phyloP scores from a whole-genome alignment of 64 coral and sea anemone genomes.

The Pachyseris speciosa region DNA sequence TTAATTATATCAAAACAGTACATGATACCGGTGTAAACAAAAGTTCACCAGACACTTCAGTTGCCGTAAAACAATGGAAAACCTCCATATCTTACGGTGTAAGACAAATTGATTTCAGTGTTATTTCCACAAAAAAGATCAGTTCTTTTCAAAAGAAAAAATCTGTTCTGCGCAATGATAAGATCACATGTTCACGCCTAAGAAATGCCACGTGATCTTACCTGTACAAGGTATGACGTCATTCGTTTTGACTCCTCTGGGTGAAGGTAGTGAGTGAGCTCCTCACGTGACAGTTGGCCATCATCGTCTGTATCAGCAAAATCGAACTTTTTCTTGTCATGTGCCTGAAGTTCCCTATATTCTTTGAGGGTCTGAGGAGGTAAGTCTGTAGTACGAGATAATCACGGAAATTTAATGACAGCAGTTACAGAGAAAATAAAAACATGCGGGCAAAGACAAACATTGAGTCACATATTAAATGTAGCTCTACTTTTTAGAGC shows the following conservation, averaged over 20 bases:
- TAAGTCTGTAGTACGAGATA: background rate
- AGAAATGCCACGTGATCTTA: constrained; percentile 1
- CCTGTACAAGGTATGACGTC: constrained; percentile 71
- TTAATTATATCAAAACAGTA: too few species aligned
- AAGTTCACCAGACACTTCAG: background rate
- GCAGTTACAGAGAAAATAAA: too few species aligned
- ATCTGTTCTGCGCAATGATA: too few species aligned
- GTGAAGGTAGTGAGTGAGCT: constrained; percentile 65
- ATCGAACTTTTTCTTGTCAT: constrained; percentile 61
- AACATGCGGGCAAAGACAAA: too few species aligned
- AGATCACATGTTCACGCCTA: background rate
- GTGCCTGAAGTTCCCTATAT: constrained; percentile 25
- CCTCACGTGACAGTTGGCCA: constrained; percentile 45
- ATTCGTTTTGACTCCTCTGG: constrained; percentile 85
- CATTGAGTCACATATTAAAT: too few species aligned
- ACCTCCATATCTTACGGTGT: too few species aligned
- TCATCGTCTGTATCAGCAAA: constrained; percentile 75
- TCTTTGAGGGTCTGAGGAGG: background rate
- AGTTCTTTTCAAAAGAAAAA: too few species aligned
- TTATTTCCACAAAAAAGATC: background rate
- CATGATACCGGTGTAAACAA: too few species aligned
- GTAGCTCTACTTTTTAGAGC: too few species aligned
- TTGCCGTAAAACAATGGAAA: too few species aligned
- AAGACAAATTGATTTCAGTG: background rate
- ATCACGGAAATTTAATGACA: background rate